Conservation (phyloP, 1,140 invertebrate species). For the Chionoecetes opilio region DNA sequence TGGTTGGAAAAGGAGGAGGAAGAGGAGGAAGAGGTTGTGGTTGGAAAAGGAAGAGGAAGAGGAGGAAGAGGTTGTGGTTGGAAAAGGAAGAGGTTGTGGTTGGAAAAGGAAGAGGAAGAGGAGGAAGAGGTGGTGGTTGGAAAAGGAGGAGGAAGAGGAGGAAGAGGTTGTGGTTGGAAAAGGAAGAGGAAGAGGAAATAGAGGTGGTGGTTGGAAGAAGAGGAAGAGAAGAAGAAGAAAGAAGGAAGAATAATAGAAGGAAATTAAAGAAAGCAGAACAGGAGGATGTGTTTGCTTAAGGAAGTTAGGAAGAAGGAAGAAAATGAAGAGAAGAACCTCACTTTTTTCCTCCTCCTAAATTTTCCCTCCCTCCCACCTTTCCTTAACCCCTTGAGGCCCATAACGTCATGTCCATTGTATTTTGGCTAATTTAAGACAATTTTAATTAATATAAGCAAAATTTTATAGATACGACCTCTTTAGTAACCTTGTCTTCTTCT, state of each 20-base stretch:
- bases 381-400: background rate
- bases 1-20: background rate
- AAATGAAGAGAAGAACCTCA: background rate
- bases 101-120: background rate
- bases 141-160: background rate
- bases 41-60: background rate
- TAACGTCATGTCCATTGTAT: too few species aligned
- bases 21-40: background rate
- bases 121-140: background rate
- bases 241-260: too few species aligned
- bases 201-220: too few species aligned
- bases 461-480: too few species aligned
- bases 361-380: background rate
- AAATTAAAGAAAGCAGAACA: background rate
- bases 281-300: background rate
- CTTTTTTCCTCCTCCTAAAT: background rate
- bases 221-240: too few species aligned
- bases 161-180: too few species aligned
- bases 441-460: too few species aligned
- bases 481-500: too few species aligned
- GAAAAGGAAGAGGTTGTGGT: background rate
- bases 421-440: too few species aligned
- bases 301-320: background rate
- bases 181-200: too few species aligned
- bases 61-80: too few species aligned